phyloP scores from a whole-genome alignment of 2,113 vertebrate genomes.

The Scomber scombrus region DNA sequence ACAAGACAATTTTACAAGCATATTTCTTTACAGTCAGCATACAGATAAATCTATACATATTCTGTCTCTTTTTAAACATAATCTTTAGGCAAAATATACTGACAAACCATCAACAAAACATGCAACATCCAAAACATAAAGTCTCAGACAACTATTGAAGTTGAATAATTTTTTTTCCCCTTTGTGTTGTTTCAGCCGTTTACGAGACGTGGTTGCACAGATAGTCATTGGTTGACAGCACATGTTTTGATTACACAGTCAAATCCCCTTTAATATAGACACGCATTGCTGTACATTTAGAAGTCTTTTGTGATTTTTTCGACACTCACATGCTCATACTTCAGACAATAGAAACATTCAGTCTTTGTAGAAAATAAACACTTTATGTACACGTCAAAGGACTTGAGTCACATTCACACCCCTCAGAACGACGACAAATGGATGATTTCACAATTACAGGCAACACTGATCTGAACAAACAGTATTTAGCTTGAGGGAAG shows the following conservation, averaged over 20 bases:
- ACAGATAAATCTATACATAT: conserved; percentile 89
- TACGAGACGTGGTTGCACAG: conserved; percentile 81
- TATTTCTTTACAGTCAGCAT: conserved; percentile 91
- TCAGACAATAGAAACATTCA: conserved; percentile 88
- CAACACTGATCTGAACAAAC: conserved; percentile 74
- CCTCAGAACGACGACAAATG: conserved; percentile 80
- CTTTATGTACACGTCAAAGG: conserved; percentile 94
- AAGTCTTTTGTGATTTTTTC: conserved; percentile 74
- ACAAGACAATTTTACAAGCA: conserved; percentile 96
- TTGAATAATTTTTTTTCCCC: conserved; percentile 68
- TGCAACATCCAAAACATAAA: conserved; percentile 97
- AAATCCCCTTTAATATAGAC: conserved; percentile 88
- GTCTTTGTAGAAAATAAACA: conserved; percentile 91
- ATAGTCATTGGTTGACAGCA: conserved; percentile 87
- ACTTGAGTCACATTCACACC: conserved; percentile 88
- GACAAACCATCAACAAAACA: conserved; percentile 93
- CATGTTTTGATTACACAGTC: conserved; percentile 84
- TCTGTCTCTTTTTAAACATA: conserved; percentile 86
- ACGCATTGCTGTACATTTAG: conserved; percentile 88
- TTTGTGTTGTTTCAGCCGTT: conserved; percentile 78
- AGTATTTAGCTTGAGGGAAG: conserved; percentile 61
- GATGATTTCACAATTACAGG: conserved; percentile 81
- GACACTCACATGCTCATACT: conserved; percentile 94
- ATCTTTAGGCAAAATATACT: conserved; percentile 86
- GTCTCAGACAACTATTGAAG: conserved; percentile 87